Base-by-base conservation (phyloP, 2,888 invertebrate genomes). In the Ptycholaimellus sp. region DNA sequence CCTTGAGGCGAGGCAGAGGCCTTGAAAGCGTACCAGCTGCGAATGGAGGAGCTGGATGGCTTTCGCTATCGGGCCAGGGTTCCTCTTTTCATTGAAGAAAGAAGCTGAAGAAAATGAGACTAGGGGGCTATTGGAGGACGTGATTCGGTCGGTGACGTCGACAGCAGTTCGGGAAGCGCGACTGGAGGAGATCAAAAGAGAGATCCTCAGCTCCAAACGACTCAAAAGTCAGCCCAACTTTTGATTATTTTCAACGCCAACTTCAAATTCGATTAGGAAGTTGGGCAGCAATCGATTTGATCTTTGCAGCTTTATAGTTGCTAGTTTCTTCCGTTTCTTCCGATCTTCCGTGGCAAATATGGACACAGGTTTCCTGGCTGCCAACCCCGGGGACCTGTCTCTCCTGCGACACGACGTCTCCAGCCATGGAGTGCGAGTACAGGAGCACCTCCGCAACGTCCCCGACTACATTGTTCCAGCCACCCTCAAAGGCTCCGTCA, bases 81-180 rank as follows among this genome's bases (percentile, higher is more conserved):
- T 21, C 21, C 9, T 21, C 13, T 25, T 17, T 6, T 37, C 21
- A 14, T 37, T 19, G 13, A 11, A 11, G 17, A 36, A 19, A 5
- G 30, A 30, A 14, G 11, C 18, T 36, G 14, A n/a, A 16, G 13
- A 17, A 30, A 6, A 9, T 18, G 14, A 31, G 35, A 16, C 6
- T 36, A 7, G 36, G n/a, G 9, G 6, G 7, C 30, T 21, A 30
- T 30, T 11, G 14, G 30, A 61, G 60, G 93, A 96, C 66, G 93
- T 85, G 3, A 78, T 87, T 76, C 72, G 77, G 51, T 78, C 85
- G 1, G 81, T 87, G 7, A 93, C 93, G 0, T 72, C 76, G 51
- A 75, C 82, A 41, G 85, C 87, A 1, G 76, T 99, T 2, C 68
- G 82, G 33, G 87, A 93, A 60, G 87, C 90, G 0, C 67, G 93